Conservation (phyloP, 2,797 vertebrate genomes). For the Cichlasoma orientale region DNA sequence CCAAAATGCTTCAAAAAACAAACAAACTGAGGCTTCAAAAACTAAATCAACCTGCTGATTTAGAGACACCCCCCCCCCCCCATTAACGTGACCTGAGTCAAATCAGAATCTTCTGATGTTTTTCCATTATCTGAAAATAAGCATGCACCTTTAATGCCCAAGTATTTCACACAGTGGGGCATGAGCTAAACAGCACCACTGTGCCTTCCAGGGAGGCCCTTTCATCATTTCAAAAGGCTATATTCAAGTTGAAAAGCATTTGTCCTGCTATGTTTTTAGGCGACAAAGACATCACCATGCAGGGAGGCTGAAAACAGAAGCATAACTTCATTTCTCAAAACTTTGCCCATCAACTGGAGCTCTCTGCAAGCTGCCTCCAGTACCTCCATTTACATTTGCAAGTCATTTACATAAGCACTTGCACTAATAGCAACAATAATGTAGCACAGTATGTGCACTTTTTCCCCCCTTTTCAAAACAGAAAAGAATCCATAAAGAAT, state of each 20-base stretch:
- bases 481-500: background rate
- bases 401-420: slow-evolving; percentile 16
- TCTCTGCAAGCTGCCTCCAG: background rate
- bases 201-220: background rate
- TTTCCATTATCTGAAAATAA: background rate
- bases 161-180: background rate
- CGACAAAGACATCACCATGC: background rate
- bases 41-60: background rate
- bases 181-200: background rate
- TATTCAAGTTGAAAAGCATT: background rate
- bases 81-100: background rate
- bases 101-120: background rate
- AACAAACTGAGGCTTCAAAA: background rate
- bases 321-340: background rate
- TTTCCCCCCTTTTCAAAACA: background rate
- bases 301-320: background rate
- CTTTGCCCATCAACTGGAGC: slow-evolving; percentile 3
- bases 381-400: slow-evolving; percentile 16
- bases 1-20: background rate
- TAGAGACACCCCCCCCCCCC: background rate
- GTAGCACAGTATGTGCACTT: background rate
- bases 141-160: background rate
- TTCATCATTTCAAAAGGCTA: slow-evolving; percentile 14
- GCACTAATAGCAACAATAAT: slow-evolving; percentile 14
- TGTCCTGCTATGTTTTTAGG: slow-evolving; percentile 4